Percentiles rank a stretch among this genome's conserved stretches.
Conservation (phyloP, 2,888 invertebrate species). For the Apoderus coryli region DNA sequence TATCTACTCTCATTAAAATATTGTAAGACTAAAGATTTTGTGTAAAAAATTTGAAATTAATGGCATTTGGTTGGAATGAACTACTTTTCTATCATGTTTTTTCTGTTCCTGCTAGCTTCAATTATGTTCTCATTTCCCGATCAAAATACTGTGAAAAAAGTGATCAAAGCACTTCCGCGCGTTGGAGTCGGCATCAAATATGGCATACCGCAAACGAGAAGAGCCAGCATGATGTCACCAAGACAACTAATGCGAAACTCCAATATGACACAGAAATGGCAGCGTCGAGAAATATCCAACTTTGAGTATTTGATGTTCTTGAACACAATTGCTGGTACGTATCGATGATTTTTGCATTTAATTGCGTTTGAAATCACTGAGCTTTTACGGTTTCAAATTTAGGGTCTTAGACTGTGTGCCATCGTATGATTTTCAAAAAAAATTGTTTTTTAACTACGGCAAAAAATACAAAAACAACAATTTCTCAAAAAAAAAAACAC, state of each 20-base stretch:
- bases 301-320: conserved; percentile 99
- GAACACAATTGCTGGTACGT: conserved; percentile 93
- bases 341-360: conserved; percentile 2
- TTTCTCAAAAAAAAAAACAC: too few relatives aligned
- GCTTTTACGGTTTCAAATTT: conserved; percentile 1
- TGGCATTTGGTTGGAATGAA: too few relatives aligned
- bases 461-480: too few relatives aligned
- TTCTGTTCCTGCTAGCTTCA: conserved; percentile 58
- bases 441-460: too few relatives aligned
- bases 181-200: conserved; percentile 99
- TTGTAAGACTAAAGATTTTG: conserved; percentile 1
- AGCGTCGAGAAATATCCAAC: conserved; percentile 96
- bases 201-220: conserved; percentile 92
- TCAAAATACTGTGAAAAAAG: conserved; percentile 93
- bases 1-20: conserved; percentile 2
- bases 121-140: conserved; percentile 98
- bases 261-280: conserved; percentile 99
- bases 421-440: too few relatives aligned
- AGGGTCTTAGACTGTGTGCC: too few relatives aligned
- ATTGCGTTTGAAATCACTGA: not conserved
- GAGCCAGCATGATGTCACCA: conserved; percentile 98
- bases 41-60: too few relatives aligned
- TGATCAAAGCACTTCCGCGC: conserved; percentile 91
- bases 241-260: conserved; percentile 97
- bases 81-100: conserved; percentile 9